Evolutionary conservation across 1,140 invertebrate genomes (phyloP).

Genomic region (Drosophila pandora): DNA sequence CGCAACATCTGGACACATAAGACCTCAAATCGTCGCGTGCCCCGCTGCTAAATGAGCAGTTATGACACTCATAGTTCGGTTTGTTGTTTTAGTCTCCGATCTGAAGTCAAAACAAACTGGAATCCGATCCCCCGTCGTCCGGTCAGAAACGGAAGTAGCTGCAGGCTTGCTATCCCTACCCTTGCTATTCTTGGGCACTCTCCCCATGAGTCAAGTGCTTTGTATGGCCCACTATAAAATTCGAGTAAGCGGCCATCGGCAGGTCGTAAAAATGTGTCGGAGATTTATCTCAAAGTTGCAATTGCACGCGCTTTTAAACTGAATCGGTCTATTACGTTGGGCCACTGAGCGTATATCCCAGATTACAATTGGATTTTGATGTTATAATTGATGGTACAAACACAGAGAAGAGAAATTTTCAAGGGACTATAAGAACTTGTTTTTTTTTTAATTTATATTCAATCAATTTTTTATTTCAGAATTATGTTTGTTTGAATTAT

Average conservation of each 20-base stretch:
- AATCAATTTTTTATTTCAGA: too few relatives aligned
- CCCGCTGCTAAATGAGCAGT: slow-evolving; percentile 36
- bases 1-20: slow-evolving; percentile 65
- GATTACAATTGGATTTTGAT: slow-evolving; percentile 24
- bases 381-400: slow-evolving; percentile 9
- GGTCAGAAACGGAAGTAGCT: slow-evolving; percentile 60
- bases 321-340: slow-evolving; percentile 15
- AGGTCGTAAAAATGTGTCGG: slow-evolving; percentile 45
- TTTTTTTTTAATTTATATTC: neutral
- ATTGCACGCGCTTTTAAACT: slow-evolving; percentile 61
- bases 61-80: slow-evolving; percentile 70
- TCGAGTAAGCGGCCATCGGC: slow-evolving; percentile 37
- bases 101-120: slow-evolving; percentile 66
- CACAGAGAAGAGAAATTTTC: neutral
- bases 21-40: slow-evolving; percentile 56
- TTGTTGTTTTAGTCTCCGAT: slow-evolving; percentile 56
- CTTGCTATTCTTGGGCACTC: slow-evolving; percentile 8
- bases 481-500: too few relatives aligned
- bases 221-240: slow-evolving; percentile 53
- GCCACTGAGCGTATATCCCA: slow-evolving; percentile 40
- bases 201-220: slow-evolving; percentile 75
- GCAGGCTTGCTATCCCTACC: slow-evolving; percentile 22
- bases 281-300: slow-evolving; percentile 56
- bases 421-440: neutral
- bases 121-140: slow-evolving; percentile 37